Percentiles rank a stretch among this genome's conserved stretches.
These are phyloP conservation scores for Apeira syringaria DNA, from an alignment of 2,888 invertebrate genomes.

Conservation along the genomic window DNA sequence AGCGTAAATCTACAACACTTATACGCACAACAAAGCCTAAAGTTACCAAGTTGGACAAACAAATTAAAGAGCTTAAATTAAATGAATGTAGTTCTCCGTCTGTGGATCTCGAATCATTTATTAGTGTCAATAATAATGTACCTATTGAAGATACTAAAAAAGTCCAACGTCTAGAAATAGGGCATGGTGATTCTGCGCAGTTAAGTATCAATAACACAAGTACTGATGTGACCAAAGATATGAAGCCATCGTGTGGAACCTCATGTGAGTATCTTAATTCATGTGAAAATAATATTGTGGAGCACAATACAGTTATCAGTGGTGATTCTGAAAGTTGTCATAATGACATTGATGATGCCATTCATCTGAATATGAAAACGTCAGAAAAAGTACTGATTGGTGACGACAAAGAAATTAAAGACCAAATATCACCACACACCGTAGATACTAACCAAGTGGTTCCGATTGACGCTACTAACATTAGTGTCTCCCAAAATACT, in stretches of 20 bases:
- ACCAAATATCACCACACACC: too few species aligned
- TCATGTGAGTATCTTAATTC: background rate
- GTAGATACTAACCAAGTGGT: too few species aligned
- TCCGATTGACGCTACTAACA: too few species aligned
- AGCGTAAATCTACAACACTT: conserved; percentile 17
- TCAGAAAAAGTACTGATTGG: background rate
- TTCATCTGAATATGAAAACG: background rate
- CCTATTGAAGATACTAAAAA: background rate
- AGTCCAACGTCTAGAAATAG: too few species aligned
- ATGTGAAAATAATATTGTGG: background rate
- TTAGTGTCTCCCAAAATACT: too few species aligned
- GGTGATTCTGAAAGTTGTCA: too few species aligned
- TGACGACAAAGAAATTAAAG: background rate
- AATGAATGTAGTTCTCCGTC: background rate
- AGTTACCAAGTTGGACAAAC: conserved; percentile 13
- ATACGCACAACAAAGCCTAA: conserved; percentile 7
- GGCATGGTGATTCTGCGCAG: too few species aligned
- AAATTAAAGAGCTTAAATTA: background rate
- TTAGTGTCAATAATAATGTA: background rate
- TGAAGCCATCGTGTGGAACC: background rate
- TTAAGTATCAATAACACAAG: background rate
- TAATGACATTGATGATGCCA: too few species aligned
- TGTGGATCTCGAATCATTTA: conserved; percentile 1
- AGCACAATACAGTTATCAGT: too few species aligned
- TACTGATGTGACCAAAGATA: background rate